phyloP scores from a whole-genome alignment of 2,888 invertebrate species.

The Dichetophora obliterata region DNA sequence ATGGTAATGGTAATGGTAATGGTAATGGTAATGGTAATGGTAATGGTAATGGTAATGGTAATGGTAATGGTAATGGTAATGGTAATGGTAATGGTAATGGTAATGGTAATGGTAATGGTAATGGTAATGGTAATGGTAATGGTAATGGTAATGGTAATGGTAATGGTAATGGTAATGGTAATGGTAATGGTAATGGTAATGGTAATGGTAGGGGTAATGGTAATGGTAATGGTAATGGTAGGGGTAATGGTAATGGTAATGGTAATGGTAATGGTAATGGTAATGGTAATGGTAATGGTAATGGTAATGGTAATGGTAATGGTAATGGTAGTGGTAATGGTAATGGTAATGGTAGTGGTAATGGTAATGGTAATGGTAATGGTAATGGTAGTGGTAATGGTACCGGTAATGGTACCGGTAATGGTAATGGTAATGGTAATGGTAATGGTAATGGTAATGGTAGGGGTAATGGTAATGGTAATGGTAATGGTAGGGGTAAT shows the following conservation, averaged over 20 bases:
- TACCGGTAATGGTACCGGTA: no score
- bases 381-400: no score
- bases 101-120: slow-evolving; percentile 19
- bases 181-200: slow-evolving; percentile 11
- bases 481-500: background rate
- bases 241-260: no score
- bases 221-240: slow-evolving; percentile 5
- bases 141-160: slow-evolving; percentile 6
- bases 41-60: slow-evolving; percentile 38
- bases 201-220: slow-evolving; percentile 25
- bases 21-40: slow-evolving; percentile 38
- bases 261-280: no score
- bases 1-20: slow-evolving; percentile 28
- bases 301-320: no score
- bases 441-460: no score
- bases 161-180: slow-evolving; percentile 8
- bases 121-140: slow-evolving; percentile 31
- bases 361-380: no score
- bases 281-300: no score
- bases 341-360: no score
- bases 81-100: slow-evolving; percentile 31
- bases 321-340: no score
- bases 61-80: slow-evolving; percentile 15
- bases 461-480: no score
- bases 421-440: no score